A percentile compares a stretch with the other conserved stretches of the same genome.
phyloP scores from a whole-genome alignment of 2,888 invertebrate genomes.

The Atrina japonica region DNA sequence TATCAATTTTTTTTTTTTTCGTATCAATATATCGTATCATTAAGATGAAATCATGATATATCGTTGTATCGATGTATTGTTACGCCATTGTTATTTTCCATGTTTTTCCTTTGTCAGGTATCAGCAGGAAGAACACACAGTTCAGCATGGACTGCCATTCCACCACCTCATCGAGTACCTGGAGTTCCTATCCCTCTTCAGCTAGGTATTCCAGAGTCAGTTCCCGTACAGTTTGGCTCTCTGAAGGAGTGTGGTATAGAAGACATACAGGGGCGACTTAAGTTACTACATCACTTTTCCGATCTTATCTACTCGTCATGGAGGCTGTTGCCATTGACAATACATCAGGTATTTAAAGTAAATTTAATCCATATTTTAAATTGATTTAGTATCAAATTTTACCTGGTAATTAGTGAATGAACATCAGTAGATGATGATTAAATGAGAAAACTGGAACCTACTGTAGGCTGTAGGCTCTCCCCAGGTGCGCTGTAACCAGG shows the following conservation, averaged over 20 bases:
- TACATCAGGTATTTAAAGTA: constrained; percentile 56
- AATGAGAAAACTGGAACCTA: no score
- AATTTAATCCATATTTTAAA: background rate
- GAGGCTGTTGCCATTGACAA: constrained; percentile 78
- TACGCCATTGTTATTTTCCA: no score
- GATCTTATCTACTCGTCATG: constrained; percentile 85
- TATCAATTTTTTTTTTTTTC: no score
- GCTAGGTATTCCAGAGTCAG: constrained; percentile 82
- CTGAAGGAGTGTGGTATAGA: constrained; percentile 82
- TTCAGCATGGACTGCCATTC: constrained; percentile 84
- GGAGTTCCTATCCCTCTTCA: constrained; percentile 82
- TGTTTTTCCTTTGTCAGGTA: constrained; percentile 79
- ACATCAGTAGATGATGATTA: no score
- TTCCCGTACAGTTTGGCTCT: constrained; percentile 84
- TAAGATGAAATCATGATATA: no score
- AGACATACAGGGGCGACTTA: constrained; percentile 83
- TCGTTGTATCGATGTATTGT: no score
- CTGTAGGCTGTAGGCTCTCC: no score
- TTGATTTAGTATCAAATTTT: no score
- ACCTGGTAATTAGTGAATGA: no score
- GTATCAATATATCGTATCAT: no score
- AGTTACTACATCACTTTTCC: constrained; percentile 85
- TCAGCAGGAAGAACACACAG: constrained; percentile 85
- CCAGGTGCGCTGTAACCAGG: no score
- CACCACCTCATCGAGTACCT: constrained; percentile 81